Evolutionary conservation across 1,140 invertebrate species (phyloP), one percentile per base, ranked within the genome.

Genomic region (Araneus ventricosus): DNA sequence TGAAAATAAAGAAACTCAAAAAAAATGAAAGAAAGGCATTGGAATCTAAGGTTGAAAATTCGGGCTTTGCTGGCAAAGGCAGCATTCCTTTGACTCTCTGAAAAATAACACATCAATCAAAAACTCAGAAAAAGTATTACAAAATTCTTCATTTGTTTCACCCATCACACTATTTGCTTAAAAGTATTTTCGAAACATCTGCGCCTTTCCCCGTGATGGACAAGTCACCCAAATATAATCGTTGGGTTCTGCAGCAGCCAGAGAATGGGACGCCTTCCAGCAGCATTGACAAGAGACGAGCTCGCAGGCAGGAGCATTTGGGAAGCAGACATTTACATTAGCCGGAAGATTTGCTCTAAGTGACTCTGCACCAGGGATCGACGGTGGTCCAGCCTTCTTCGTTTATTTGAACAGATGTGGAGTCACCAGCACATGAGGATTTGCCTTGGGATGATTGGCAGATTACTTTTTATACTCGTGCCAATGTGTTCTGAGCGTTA

Each of bases 381-480:
- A 87, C 27, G 85, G 85, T 87, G 85, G 85, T 87, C 85, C 59
- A 34, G 20, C 57, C 80, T 61, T 61, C 30, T 37, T 61, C 34
- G 59, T 88, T 88, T 88, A 88, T 88, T 88, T 88, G 59, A 22
- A 88, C 87, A 88, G 87, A 88, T 88, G 87, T 75, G 70, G 30
- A 75, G 70, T 75, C 70, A 37, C 30, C 30, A 22, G 30, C 70
- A 75, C 70, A 22, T 75, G 70, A 37, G 30, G 70, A 75, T 84
- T 82, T 84, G 24, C 45, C 80, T 52, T 52, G 24, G 39, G 8
- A 1, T 45, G 80, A 84, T 84, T 84, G 80, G 24, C 80, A 45
- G 39, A 45, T 45, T 14, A 22, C 39, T n/a, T 84, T 84, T 84
- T 84, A 41, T 14, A 10, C 24, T 8, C 39, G 14, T 20, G 70